These are phyloP conservation scores for Microplitis demolitor DNA, from an alignment of 1,140 invertebrate genomes.

Conservation along the genomic window DNA sequence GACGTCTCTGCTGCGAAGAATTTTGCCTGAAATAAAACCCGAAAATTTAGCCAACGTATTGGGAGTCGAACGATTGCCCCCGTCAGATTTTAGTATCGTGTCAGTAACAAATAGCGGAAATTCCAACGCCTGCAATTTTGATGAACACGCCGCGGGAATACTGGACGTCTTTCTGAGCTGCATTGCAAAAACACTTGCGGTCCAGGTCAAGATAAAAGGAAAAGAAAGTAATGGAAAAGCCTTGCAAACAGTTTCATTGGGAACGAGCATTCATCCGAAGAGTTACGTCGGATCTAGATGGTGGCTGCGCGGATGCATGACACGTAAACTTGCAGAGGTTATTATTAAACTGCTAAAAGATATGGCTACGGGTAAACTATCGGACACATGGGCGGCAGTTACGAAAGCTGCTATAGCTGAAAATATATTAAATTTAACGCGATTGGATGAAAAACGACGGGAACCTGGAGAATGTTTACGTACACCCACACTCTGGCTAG, in stretches of 20 bases:
- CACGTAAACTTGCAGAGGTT: conserved; percentile 82
- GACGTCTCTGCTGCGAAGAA: conserved; percentile 76
- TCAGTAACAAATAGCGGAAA: conserved; percentile 58
- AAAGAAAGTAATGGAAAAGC: conserved; percentile 70
- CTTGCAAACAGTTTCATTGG: conserved; percentile 66
- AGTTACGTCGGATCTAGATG: conserved; percentile 70
- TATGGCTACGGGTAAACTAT: conserved; percentile 87
- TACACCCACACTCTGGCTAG: conserved; percentile 87
- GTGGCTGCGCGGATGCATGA: conserved; percentile 86
- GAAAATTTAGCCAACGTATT: conserved; percentile 70
- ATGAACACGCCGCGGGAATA: conserved; percentile 70
- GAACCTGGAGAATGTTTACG: conserved; percentile 77
- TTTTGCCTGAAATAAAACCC: conserved; percentile 82
- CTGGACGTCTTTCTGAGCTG: conserved; percentile 86
- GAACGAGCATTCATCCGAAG: conserved; percentile 65
- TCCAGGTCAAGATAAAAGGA: conserved; percentile 86
- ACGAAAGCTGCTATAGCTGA: conserved; percentile 91
- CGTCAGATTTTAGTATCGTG: conserved; percentile 78
- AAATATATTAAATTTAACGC: conserved; percentile 85
- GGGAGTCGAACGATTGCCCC: conserved; percentile 72
- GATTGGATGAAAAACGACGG: conserved; percentile 76
- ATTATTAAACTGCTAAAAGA: conserved; percentile 89
- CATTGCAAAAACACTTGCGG: conserved; percentile 83
- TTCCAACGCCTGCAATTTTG: conserved; percentile 64
- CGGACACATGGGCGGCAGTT: conserved; percentile 83